These are phyloP conservation scores for Squalus acanthias DNA, from an alignment of 2,797 vertebrate genomes.

Conservation along the genomic window DNA sequence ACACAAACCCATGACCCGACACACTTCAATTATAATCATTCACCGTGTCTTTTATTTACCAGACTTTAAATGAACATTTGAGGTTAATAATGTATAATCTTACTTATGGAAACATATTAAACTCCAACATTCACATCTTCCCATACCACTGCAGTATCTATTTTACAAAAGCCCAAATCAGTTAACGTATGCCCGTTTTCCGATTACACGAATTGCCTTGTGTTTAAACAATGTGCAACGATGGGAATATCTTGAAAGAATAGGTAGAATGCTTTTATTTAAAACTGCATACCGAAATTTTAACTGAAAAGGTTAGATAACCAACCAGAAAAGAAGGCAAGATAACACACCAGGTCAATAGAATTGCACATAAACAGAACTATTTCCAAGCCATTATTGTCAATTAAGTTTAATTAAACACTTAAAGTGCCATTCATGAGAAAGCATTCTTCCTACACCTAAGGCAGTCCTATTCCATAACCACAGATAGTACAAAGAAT, in stretches of 20 bases:
- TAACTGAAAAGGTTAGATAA: background rate
- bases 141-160: background rate
- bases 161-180: background rate
- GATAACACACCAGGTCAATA: background rate
- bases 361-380: background rate
- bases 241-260: background rate
- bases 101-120: background rate
- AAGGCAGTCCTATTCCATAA: background rate
- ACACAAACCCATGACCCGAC: background rate
- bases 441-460: background rate
- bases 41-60: background rate
- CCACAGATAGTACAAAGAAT: background rate
- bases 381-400: slow-evolving; percentile 16
- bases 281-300: background rate
- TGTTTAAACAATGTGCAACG: background rate
- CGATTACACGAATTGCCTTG: background rate
- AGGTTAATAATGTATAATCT: background rate
- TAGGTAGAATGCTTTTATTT: background rate
- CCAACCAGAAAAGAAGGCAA: background rate
- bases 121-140: background rate
- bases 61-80: background rate
- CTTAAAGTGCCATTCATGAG: background rate
- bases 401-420: slow-evolving; percentile 27
- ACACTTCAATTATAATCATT: background rate
- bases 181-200: background rate